phyloP scores from a whole-genome alignment of 35 echinoderm and acorn worm species.

The Stichopus chloronotus region DNA sequence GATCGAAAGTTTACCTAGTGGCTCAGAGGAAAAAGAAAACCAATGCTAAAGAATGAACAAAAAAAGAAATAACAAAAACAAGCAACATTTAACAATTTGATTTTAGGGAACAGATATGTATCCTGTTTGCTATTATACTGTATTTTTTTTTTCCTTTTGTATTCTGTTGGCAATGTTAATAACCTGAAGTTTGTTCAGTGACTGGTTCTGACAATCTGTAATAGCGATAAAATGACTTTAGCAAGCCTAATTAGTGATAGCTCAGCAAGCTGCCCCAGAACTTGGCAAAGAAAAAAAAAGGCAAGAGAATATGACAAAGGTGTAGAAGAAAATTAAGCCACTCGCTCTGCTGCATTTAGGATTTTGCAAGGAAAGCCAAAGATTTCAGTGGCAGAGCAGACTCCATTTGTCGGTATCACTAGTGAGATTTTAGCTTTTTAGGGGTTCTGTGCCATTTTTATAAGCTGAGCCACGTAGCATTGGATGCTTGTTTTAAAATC shows the following conservation, averaged over 20 bases:
- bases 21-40: constrained; percentile 13
- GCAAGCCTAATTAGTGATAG: constrained; percentile 51
- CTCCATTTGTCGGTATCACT: not conserved
- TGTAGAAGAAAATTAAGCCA: constrained; percentile 8
- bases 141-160: constrained; percentile 24
- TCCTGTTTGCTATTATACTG: constrained; percentile 26
- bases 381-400: not conserved
- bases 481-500: not conserved
- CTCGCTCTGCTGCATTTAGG: not conserved
- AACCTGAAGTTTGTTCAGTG: constrained; percentile 47
- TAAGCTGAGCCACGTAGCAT: not conserved
- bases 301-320: not conserved
- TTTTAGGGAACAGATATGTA: not conserved
- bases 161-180: constrained; percentile 14
- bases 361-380: not conserved
- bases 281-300: not conserved
- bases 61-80: not conserved
- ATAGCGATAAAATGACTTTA: constrained; percentile 37
- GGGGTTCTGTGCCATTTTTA: not conserved
- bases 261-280: constrained; percentile 21
- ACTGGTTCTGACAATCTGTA: constrained; percentile 47
- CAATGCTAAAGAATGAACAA: not conserved
- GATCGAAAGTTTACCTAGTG: constrained; percentile 51
- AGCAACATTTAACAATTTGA: constrained; percentile 22
- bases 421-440: not conserved